These are phyloP conservation scores for Semnornis frantzii DNA, from an alignment of 2,113 vertebrate genomes.

Conservation along the genomic window DNA sequence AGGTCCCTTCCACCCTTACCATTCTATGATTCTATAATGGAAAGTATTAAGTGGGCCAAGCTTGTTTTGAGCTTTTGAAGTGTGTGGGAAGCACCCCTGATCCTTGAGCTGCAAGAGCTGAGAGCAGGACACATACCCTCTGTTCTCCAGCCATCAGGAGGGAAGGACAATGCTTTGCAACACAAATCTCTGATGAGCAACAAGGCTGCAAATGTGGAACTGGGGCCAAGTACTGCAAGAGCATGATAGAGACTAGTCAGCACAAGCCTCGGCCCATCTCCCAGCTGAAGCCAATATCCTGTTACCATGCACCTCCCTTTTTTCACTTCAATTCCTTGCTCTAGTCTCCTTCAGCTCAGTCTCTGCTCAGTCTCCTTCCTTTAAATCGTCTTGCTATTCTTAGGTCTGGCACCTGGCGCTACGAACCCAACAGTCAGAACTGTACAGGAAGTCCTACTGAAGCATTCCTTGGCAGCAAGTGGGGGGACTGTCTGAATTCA, in stretches of 20 bases:
- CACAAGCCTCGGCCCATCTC: background rate
- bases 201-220: background rate
- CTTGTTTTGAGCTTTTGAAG: background rate
- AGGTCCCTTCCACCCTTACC: no score
- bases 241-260: background rate
- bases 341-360: background rate
- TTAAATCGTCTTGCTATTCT: no score
- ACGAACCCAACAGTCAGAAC: background rate
- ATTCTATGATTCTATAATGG: no score
- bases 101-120: background rate
- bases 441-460: background rate
- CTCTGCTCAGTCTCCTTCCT: background rate
- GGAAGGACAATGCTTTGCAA: background rate
- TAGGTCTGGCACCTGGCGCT: background rate
- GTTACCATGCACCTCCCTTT: background rate
- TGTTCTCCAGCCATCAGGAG: background rate
- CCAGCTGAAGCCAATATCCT: fast-evolving
- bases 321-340: background rate
- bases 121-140: fast-evolving
- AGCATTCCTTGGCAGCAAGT: background rate
- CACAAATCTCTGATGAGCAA: background rate
- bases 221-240: background rate
- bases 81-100: background rate
- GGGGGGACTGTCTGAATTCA: background rate
- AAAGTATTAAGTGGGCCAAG: background rate